Percentiles rank a stretch among this genome's conserved stretches.
Conservation (phyloP, 2,888 invertebrate species). For the Synanthedon andrenaeformis region DNA sequence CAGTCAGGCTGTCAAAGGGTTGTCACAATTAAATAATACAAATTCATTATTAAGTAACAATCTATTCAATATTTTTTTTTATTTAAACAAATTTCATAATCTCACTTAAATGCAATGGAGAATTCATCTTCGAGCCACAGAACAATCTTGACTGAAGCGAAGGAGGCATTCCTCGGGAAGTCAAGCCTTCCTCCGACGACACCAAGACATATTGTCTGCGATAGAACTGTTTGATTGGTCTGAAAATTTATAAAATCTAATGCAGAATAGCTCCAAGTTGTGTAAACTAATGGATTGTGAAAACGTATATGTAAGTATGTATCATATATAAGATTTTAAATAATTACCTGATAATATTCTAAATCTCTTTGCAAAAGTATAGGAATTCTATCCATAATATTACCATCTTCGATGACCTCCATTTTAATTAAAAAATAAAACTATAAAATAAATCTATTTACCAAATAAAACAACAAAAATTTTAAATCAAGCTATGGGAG, state of each 20-base stretch:
- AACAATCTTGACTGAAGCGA: constrained; percentile 85
- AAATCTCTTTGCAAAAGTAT: constrained; percentile 85
- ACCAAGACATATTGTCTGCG: constrained; percentile 81
- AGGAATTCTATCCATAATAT: constrained; percentile 87
- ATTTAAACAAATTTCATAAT: constrained; percentile 1
- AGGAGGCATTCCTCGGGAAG: constrained; percentile 86
- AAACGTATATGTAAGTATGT: not conserved
- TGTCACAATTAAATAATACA: too few relatives aligned
- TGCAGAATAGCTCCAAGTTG: too few relatives aligned
- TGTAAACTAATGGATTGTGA: not conserved
- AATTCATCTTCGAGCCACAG: constrained; percentile 91
- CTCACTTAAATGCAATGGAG: constrained; percentile 78
- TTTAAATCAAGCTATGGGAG: constrained; percentile 50
- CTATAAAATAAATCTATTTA: constrained; percentile 29
- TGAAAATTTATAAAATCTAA: constrained; percentile 24
- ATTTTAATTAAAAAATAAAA: constrained; percentile 43
- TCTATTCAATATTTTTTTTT: too few relatives aligned
- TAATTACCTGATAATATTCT: constrained; percentile 82
- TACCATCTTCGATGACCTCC: constrained; percentile 92
- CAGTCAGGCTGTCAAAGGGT: too few relatives aligned
- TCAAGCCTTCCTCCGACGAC: constrained; percentile 86
- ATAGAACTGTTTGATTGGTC: constrained; percentile 80
- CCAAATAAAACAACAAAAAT: constrained; percentile 20
- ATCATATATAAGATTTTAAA: too few relatives aligned
- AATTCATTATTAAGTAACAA: too few relatives aligned